Evolutionary conservation across 2,888 invertebrate species (phyloP).

Genomic region (Brassicogethes aeneus): DNA sequence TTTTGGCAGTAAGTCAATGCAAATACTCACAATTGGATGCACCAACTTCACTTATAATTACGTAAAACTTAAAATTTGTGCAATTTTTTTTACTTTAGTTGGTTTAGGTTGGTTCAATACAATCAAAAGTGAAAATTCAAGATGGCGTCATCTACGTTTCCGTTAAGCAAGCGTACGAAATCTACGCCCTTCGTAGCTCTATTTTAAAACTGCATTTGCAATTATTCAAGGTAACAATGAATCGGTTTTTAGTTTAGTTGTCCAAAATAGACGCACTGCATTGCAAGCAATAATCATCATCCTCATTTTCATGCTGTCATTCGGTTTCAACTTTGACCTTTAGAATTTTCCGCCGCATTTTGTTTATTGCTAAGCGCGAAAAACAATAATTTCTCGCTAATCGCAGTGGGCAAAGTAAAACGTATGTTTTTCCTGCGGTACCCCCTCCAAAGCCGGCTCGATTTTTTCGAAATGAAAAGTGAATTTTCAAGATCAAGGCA

Average conservation of each 20-base stretch:
- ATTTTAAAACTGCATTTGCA: slow-evolving; percentile 24
- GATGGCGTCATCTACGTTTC: slow-evolving; percentile 38
- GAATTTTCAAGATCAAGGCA: slow-evolving; percentile 37
- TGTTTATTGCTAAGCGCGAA: not conserved
- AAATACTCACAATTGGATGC: slow-evolving; percentile 14
- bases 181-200: slow-evolving; percentile 31
- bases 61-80: no score
- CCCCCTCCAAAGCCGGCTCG: not conserved
- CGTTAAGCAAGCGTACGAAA: slow-evolving; percentile 30
- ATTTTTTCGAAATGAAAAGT: slow-evolving; percentile 19
- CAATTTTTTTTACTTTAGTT: not conserved
- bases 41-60: slow-evolving; percentile 12
- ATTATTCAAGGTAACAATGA: slow-evolving; percentile 27
- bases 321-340: slow-evolving; percentile 37
- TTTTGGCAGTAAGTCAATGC: slow-evolving; percentile 20
- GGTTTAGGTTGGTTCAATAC: slow-evolving; percentile 31
- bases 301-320: slow-evolving; percentile 5
- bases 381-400: not conserved
- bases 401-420: not conserved
- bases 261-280: slow-evolving; percentile 4
- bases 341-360: slow-evolving; percentile 15
- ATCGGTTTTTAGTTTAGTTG: slow-evolving; percentile 12
- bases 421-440: slow-evolving; percentile 2
- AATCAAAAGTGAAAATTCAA: slow-evolving; percentile 44
- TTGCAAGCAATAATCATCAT: not conserved